Evolutionary conservation across 2,113 vertebrate species (phyloP).

Genomic region (Pogonocichla stellata): DNA sequence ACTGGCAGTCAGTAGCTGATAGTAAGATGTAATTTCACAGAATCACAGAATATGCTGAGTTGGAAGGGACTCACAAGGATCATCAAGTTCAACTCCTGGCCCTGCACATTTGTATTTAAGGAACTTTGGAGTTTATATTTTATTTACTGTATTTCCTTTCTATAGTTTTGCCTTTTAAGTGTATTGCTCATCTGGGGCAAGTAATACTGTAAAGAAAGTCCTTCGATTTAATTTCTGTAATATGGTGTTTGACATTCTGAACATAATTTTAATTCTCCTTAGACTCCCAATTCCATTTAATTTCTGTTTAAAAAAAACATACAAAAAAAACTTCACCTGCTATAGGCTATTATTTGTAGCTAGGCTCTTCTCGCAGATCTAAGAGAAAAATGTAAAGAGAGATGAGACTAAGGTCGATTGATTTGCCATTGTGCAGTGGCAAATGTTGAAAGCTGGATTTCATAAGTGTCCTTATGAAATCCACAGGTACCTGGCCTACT

Average conservation of each 20-base stretch:
- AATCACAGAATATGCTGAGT: not conserved
- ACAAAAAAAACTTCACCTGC: too few species aligned
- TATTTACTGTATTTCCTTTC: not conserved
- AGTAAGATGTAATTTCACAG: not conserved
- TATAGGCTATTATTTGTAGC: not conserved
- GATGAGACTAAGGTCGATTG: not conserved
- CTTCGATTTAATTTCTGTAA: not conserved
- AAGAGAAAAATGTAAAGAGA: not conserved
- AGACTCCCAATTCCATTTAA: not conserved
- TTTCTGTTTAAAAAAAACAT: not conserved
- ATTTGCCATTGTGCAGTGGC: not conserved
- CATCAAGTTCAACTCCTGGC: not conserved
- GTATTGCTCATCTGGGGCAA: not conserved
- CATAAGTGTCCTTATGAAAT: not conserved
- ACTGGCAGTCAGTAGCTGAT: not conserved
- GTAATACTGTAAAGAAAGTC: not conserved
- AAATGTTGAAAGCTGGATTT: not conserved
- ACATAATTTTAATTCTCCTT: not conserved
- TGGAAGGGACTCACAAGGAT: not conserved
- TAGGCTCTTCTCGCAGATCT: not conserved
- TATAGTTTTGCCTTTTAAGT: not conserved
- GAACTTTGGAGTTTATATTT: not conserved
- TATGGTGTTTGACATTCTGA: not conserved
- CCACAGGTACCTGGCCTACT: not conserved
- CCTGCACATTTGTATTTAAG: not conserved